phyloP scores from a whole-genome alignment of 2,888 invertebrate species.

The Synergus japonicus region DNA sequence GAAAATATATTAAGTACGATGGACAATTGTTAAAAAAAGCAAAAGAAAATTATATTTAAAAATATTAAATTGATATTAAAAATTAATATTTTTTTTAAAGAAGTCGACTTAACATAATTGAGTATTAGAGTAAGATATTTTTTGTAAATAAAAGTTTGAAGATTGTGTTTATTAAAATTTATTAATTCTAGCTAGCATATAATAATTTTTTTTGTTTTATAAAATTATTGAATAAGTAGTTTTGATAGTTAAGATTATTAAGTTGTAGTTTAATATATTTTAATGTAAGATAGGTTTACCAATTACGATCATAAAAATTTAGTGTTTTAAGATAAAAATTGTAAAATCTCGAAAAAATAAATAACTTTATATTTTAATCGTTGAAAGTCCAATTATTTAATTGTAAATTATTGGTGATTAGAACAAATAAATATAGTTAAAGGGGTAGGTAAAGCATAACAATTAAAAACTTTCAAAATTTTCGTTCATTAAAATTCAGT shows the following conservation, averaged over 20 bases:
- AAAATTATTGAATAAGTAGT: background rate
- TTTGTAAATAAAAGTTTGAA: background rate
- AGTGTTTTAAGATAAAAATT: no score
- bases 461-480: slow-evolving; percentile 1
- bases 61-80: no score
- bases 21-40: background rate
- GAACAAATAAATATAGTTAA: background rate
- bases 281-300: no score
- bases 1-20: background rate
- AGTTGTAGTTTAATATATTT: background rate
- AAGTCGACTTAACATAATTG: background rate
- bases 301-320: no score
- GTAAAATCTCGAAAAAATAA: no score
- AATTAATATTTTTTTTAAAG: background rate
- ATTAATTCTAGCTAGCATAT: background rate
- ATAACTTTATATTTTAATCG: no score
- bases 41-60: background rate
- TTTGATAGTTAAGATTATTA: background rate
- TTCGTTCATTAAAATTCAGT: slow-evolving; percentile 64
- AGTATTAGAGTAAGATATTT: background rate
- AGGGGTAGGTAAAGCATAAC: background rate
- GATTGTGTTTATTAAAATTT: background rate
- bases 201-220: background rate
- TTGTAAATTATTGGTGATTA: background rate
- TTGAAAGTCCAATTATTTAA: background rate